Percentiles rank a stretch among this genome's conserved stretches.
These are phyloP conservation scores for Antigone vipio DNA, from an alignment of 2,113 vertebrate genomes.

Conservation along the genomic window DNA sequence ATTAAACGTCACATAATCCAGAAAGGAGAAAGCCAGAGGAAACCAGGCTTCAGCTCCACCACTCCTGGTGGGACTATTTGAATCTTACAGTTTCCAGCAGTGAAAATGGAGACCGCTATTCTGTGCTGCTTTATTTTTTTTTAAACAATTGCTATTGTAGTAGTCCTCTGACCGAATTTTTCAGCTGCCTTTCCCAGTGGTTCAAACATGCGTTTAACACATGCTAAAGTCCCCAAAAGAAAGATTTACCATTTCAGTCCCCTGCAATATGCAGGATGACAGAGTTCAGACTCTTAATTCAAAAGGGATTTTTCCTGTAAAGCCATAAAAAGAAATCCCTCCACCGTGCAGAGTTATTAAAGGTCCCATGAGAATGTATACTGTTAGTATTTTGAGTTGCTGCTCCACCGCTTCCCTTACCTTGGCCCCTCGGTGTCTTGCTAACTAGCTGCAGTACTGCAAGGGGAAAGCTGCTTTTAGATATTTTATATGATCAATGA, in stretches of 20 bases:
- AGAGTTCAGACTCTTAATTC: background rate
- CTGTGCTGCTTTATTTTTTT: background rate
- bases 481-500: background rate
- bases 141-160: background rate
- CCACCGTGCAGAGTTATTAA: background rate
- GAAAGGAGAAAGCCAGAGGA: background rate
- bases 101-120: background rate
- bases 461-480: background rate
- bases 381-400: background rate
- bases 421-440: background rate
- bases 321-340: slow-evolving; percentile 10
- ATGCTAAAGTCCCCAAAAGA: background rate
- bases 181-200: background rate
- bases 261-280: background rate
- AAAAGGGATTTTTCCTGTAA: background rate
- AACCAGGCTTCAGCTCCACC: background rate
- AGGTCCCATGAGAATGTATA: background rate
- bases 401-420: background rate
- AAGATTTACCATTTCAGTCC: background rate
- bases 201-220: background rate
- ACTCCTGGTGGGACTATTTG: background rate
- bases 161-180: background rate
- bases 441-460: background rate
- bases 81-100: background rate
- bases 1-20: background rate